Evolutionary conservation across 2,113 vertebrate genomes (phyloP).

Genomic region (crab-eating macaque (Macaca fascicularis)): DNA sequence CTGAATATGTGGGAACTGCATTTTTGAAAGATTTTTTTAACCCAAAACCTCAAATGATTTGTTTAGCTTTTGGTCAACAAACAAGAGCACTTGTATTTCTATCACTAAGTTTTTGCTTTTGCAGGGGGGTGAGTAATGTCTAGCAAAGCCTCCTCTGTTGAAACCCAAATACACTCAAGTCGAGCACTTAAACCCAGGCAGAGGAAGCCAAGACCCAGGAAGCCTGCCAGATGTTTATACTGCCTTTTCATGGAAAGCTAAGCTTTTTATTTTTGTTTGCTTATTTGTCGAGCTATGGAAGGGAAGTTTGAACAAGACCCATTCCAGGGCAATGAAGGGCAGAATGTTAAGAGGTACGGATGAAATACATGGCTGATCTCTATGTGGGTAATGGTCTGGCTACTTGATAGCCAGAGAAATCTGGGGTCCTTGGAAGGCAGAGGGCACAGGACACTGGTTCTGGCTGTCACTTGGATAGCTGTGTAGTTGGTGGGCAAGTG

Average conservation of each 20-base stretch:
- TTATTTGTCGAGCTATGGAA: slow-evolving; percentile 60
- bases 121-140: slow-evolving; percentile 53
- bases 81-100: slow-evolving; percentile 65
- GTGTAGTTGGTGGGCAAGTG: neutral
- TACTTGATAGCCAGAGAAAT: neutral
- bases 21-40: slow-evolving; percentile 57
- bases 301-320: slow-evolving; percentile 56
- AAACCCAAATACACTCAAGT: slow-evolving; percentile 51
- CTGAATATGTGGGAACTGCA: slow-evolving; percentile 47
- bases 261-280: slow-evolving; percentile 65
- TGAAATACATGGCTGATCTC: slow-evolving; percentile 5
- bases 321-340: slow-evolving; percentile 8
- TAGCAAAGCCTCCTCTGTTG: slow-evolving; percentile 35
- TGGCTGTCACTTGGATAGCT: neutral
- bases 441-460: neutral
- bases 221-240: slow-evolving; percentile 59
- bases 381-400: neutral
- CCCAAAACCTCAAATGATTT: slow-evolving; percentile 65
- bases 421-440: neutral
- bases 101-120: slow-evolving; percentile 39
- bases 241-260: slow-evolving; percentile 55
- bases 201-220: slow-evolving; percentile 55
- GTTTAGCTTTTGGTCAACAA: slow-evolving; percentile 68
- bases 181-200: neutral
- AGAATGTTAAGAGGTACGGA: slow-evolving; percentile 40